Evolutionary conservation across 1,140 invertebrate genomes (phyloP).

Genomic region (Mylabris phalerata): DNA sequence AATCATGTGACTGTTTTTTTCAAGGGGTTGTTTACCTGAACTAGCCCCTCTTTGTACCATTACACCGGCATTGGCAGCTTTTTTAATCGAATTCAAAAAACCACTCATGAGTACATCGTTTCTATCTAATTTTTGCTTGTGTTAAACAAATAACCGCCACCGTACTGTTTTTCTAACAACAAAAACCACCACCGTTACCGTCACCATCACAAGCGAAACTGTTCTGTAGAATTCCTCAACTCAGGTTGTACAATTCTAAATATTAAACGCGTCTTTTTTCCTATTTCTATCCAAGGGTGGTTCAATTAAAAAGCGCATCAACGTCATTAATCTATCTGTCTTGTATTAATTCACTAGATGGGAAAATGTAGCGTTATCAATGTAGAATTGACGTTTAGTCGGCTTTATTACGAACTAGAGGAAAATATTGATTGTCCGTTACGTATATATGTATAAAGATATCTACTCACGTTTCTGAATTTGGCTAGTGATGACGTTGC

Average conservation of each 20-base stretch:
- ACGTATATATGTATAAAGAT: neutral
- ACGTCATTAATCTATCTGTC: too few species aligned
- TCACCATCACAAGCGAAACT: neutral
- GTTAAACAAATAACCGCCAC: neutral
- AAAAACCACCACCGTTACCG: neutral
- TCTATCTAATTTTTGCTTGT: too few species aligned
- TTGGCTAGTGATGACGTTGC: conserved; percentile 33
- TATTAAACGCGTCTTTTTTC: too few species aligned
- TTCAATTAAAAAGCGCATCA: too few species aligned
- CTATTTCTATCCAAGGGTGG: too few species aligned
- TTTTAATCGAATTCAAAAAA: conserved; percentile 37
- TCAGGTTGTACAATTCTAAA: too few species aligned
- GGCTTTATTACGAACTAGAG: neutral
- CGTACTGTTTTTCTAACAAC: neutral
- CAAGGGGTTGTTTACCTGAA: conserved; percentile 14
- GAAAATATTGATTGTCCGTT: conserved; percentile 11
- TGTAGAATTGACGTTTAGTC: too few species aligned
- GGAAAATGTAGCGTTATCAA: too few species aligned
- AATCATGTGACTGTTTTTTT: too few species aligned
- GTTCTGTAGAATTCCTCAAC: neutral
- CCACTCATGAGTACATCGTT: conserved; percentile 36
- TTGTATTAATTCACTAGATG: too few species aligned
- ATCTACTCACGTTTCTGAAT: conserved; percentile 34
- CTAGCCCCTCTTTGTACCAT: conserved; percentile 16
- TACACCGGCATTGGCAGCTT: conserved; percentile 26